phyloP scores from a whole-genome alignment of 2,888 invertebrate species.

The Biston stratarius region DNA sequence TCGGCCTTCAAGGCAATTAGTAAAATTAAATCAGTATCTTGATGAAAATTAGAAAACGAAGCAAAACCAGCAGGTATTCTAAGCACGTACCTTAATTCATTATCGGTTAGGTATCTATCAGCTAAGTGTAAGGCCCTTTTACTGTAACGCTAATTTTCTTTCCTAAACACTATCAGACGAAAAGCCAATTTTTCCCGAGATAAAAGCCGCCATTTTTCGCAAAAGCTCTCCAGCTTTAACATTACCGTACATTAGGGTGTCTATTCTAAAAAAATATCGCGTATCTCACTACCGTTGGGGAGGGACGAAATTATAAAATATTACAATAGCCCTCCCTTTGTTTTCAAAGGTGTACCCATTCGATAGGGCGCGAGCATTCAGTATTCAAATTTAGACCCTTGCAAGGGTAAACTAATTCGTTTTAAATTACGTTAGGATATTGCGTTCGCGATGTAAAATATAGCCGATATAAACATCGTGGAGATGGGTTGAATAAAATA shows the following conservation, averaged over 20 bases:
- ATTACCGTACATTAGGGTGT: constrained; percentile 75
- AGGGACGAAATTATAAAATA: constrained; percentile 77
- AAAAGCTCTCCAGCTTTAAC: constrained; percentile 70
- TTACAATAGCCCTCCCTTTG: constrained; percentile 76
- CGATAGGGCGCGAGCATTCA: constrained; percentile 70
- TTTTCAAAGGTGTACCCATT: constrained; percentile 75
- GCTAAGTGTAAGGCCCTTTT: constrained; percentile 42
- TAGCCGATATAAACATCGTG: constrained; percentile 75
- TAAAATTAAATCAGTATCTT: constrained; percentile 3
- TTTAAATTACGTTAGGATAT: constrained; percentile 86
- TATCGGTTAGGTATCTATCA: constrained; percentile 43
- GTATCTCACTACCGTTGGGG: constrained; percentile 60
- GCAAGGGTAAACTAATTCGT: constrained; percentile 84
- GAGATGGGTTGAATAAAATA: constrained; percentile 78
- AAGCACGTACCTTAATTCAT: constrained; percentile 26
- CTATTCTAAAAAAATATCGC: constrained; percentile 70
- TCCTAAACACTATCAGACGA: constrained; percentile 63
- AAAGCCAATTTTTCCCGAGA: constrained; percentile 66
- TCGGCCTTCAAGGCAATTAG: neutral
- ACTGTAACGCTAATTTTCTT: constrained; percentile 51
- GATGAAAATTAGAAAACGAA: constrained; percentile 6
- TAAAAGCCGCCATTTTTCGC: constrained; percentile 69
- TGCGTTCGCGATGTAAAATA: constrained; percentile 79
- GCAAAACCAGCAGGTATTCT: constrained; percentile 7
- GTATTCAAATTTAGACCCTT: constrained; percentile 80